Evolutionary conservation across 2,888 invertebrate genomes (phyloP).

Genomic region (Malthinus flaveolus): DNA sequence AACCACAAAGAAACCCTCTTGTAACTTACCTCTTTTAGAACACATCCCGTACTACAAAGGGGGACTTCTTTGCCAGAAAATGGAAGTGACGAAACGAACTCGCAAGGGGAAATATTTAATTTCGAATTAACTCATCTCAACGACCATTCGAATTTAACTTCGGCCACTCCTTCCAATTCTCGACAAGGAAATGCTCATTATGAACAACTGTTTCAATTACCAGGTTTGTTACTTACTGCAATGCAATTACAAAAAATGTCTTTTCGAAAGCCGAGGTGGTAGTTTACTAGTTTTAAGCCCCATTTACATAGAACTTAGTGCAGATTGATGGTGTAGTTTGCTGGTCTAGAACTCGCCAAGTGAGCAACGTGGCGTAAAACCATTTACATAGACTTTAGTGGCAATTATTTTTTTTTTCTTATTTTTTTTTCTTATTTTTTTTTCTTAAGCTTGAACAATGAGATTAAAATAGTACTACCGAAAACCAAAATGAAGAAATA

Average conservation of each 20-base stretch:
- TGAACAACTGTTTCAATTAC: conserved; percentile 46
- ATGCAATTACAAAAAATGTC: no score
- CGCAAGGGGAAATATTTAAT: conserved; percentile 44
- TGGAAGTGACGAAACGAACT: conserved; percentile 13
- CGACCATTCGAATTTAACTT: conserved; percentile 24
- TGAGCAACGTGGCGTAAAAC: no score
- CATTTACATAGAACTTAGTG: no score
- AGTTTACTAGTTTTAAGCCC: no score
- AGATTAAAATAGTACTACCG: no score
- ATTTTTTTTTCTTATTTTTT: no score
- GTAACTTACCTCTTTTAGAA: conserved; percentile 16
- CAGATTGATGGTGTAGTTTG: not conserved
- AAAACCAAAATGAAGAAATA: no score
- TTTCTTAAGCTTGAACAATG: no score
- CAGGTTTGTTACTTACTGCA: conserved; percentile 37
- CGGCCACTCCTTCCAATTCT: conserved; percentile 34
- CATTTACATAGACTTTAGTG: no score
- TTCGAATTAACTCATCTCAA: conserved; percentile 38
- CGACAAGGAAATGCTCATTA: conserved; percentile 38
- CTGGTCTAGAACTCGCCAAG: no score
- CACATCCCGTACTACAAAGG: conserved; percentile 40
- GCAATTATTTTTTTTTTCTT: no score
- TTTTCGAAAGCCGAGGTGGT: no score
- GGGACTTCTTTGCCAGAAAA: conserved; percentile 36
- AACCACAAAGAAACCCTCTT: not conserved